Conservation (phyloP, 2,113 vertebrate species). For the Lepus timidus region DNA sequence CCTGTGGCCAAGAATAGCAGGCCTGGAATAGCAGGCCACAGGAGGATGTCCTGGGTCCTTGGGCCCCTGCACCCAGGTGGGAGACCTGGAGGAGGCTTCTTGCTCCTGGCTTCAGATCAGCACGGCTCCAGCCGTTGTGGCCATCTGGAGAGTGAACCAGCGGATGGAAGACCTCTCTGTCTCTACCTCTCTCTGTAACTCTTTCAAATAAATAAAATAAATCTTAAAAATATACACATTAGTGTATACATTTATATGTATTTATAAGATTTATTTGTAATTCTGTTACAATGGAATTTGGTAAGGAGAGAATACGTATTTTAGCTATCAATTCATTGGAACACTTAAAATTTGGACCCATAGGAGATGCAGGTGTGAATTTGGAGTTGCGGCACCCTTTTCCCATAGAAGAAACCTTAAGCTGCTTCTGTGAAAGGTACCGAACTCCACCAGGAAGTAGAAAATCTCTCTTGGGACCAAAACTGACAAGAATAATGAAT, state of each 20-base stretch:
- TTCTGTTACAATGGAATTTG: neutral
- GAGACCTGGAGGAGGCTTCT: too few relatives aligned
- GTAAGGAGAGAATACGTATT: neutral
- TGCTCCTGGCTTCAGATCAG: too few relatives aligned
- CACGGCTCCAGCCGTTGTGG: too few relatives aligned
- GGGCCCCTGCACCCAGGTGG: too few relatives aligned
- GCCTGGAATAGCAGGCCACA: too few relatives aligned
- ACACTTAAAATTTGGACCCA: neutral
- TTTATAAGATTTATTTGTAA: constrained; percentile 29
- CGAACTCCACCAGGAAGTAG: neutral
- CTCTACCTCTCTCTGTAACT: too few relatives aligned
- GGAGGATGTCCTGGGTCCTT: too few relatives aligned
- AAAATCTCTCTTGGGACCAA: neutral
- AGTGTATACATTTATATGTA: neutral
- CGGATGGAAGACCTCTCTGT: too few relatives aligned
- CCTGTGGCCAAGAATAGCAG: too few relatives aligned
- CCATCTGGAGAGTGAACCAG: too few relatives aligned
- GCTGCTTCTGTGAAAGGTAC: neutral
- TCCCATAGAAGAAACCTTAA: neutral
- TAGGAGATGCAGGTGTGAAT: neutral
- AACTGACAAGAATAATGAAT: neutral
- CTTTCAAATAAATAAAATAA: too few relatives aligned
- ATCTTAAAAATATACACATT: neutral
- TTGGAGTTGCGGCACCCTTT: neutral
- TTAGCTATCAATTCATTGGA: neutral